Conservation (phyloP, 1,140 invertebrate species). For the Acromyrmex echinatior region DNA sequence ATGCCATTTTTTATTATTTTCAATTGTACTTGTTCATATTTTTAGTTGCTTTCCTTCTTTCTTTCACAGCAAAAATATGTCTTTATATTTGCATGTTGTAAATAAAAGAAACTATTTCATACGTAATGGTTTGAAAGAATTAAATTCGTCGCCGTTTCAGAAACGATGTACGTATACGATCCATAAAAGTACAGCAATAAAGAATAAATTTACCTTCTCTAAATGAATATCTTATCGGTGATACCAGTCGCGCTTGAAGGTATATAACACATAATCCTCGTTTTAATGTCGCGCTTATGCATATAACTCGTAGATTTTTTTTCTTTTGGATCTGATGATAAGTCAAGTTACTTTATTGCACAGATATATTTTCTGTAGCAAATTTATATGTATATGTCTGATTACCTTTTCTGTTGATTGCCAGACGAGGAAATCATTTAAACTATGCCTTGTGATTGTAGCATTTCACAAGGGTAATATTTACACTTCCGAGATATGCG, state of each 20-base stretch:
- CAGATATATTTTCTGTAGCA: constrained; percentile 55
- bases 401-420: constrained; percentile 50
- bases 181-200: constrained; percentile 26
- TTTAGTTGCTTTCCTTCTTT: neutral
- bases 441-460: neutral
- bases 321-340: constrained; percentile 32
- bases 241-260: neutral
- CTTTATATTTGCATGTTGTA: neutral
- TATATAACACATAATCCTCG: constrained; percentile 22
- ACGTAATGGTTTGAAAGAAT: constrained; percentile 17
- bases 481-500: constrained; percentile 59
- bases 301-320: constrained; percentile 9
- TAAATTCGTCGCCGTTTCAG: constrained; percentile 17
- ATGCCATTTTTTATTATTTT: neutral
- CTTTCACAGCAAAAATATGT: neutral
- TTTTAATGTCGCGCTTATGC: constrained; percentile 1
- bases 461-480: constrained; percentile 63
- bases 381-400: constrained; percentile 61
- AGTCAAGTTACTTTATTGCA: constrained; percentile 29
- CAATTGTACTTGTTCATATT: neutral
- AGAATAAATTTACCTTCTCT: constrained; percentile 21
- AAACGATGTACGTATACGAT: neutral
- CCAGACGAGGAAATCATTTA: constrained; percentile 44
- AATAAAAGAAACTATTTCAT: neutral
- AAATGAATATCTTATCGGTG: constrained; percentile 31